Conservation (phyloP, 2,888 invertebrate genomes). For the Euphydryas editha region DNA sequence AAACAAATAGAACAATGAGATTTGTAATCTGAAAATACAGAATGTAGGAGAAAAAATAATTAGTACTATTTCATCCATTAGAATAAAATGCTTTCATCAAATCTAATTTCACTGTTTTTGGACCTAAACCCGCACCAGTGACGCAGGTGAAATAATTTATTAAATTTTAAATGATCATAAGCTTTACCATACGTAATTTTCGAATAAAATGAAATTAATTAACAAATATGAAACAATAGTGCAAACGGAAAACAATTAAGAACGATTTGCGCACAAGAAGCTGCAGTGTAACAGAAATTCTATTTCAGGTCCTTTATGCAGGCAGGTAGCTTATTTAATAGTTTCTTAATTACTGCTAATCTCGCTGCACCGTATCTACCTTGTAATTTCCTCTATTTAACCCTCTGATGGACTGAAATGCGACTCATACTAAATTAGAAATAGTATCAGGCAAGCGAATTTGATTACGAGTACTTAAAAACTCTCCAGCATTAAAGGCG, state of each 20-base stretch:
- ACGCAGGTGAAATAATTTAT: no score
- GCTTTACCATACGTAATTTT: no score
- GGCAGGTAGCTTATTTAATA: constrained; percentile 56
- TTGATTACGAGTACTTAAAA: constrained; percentile 35
- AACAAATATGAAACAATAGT: not conserved
- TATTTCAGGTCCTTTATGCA: constrained; percentile 29
- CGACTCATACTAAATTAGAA: constrained; percentile 43
- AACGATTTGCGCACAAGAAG: constrained; percentile 37
- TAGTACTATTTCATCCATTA: no score
- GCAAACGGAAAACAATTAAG: constrained; percentile 31
- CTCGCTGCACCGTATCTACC: constrained; percentile 56
- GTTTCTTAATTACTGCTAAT: constrained; percentile 72
- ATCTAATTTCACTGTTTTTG: no score
- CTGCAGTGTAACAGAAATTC: constrained; percentile 50
- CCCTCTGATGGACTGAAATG: constrained; percentile 40
- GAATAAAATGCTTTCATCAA: no score
- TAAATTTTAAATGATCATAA: no score
- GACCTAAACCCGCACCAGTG: no score
- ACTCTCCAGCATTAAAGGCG: constrained; percentile 31
- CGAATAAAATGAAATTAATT: not conserved
- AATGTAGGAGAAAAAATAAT: no score
- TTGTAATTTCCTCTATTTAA: constrained; percentile 65
- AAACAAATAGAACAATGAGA: no score
- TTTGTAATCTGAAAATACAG: no score
- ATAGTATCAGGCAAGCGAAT: constrained; percentile 33